Percentiles rank a stretch among this genome's conserved stretches.
Conservation (phyloP, 2,113 vertebrate species). For the Trochalopteron elliotii region DNA sequence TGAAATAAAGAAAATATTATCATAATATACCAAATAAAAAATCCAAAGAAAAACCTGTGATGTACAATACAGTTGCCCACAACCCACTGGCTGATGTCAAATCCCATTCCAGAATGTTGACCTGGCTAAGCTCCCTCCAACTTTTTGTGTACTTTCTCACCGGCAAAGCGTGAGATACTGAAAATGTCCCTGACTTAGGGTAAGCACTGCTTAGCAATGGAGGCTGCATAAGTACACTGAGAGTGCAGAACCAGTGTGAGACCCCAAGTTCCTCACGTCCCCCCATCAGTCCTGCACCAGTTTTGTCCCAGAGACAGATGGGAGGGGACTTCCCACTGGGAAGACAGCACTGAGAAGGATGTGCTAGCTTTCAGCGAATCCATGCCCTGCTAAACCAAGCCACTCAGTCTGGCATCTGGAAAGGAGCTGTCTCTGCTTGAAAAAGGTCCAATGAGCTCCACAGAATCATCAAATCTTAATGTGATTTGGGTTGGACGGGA, state of each 20-base stretch:
- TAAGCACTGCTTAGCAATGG: background rate
- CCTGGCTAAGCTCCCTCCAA: background rate
- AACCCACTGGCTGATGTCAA: background rate
- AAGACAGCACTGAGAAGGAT: background rate
- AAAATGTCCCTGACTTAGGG: background rate
- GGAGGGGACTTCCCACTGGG: background rate
- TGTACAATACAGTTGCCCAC: background rate
- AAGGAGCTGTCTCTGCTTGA: background rate
- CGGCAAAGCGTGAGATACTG: background rate
- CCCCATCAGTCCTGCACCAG: background rate
- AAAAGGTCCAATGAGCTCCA: background rate
- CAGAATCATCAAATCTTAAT: background rate
- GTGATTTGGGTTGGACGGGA: background rate
- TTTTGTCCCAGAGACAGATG: background rate
- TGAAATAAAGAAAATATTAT: background rate
- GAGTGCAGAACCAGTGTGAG: background rate
- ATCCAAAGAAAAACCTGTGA: background rate
- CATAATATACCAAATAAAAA: background rate
- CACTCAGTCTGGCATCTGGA: background rate
- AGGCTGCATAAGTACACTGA: background rate
- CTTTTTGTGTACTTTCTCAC: background rate
- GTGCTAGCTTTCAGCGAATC: background rate
- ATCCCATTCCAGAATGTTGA: background rate
- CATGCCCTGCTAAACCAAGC: background rate
- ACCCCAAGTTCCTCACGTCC: fast-evolving